Base-by-base conservation (phyloP, 1,140 invertebrate species). In the Drosophila subpulchrella region DNA sequence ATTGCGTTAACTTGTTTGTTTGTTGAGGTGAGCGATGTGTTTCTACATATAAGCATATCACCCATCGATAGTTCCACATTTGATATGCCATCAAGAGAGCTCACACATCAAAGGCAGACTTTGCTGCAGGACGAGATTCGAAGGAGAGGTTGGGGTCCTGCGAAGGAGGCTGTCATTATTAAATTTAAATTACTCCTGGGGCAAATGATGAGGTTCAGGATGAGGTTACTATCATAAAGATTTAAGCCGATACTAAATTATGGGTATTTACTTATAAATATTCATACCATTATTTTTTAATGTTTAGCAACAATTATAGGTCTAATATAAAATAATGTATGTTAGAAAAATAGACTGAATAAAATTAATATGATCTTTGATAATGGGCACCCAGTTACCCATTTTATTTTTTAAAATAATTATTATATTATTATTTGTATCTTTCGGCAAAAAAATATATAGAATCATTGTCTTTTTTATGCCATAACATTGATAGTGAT, bases 41-140 rank as follows among this genome's bases (percentile, higher is more conserved):
- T 34, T 30, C 36, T 7, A 20, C n/a, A 42, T 62, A 62, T 78
- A 53, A 65, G 81, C 62, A 74, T 72, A 75, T 66, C 81, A 81
- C 72, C 55, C 88, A 89, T 89, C 85, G 84, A 89, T 89, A 88
- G 83, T 89, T 88, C 32, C 66, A 68, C 80, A 89, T 86, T 89
- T 89, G 76, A 80, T 83, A 84, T 89, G 70, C 71, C 79, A 27
- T 67, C 48, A 77, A 61, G 57, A 41, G 12, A 34, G 36, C n/a
- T 13, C 42, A 53, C 17, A 80, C 84, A 89, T 89, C 84, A 89
- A 89, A 89, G 80, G 32, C 80, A 81, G 61, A 50, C 56, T 12
- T 17, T 6, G 47, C 4, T 32, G 27, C 59, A 51, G 46, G 38
- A 42, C 20, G n/a, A 17, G 27, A 44, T 32, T 50, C 11, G 38